Evolutionary conservation across 2,888 invertebrate genomes (phyloP), one percentile per base, ranked within the genome.

Genomic region (Drosophila ezoana): DNA sequence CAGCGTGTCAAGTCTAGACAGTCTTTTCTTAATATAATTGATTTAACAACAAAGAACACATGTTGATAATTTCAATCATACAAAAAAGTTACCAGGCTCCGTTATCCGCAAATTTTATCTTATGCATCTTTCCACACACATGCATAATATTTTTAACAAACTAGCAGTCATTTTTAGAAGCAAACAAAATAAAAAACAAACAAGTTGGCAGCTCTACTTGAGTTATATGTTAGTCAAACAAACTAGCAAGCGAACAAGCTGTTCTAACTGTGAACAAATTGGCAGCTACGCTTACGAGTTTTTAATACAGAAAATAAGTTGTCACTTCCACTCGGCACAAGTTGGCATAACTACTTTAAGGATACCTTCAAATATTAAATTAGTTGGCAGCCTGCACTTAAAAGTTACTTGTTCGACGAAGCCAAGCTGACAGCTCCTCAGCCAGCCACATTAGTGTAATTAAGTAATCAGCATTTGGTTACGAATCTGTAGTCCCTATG

Each of bases 401-500:
- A n/a, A 18, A 23, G 8, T 23, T 23, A 2, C n/a, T n/a, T 23
- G 8, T 14, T 11, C 23, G 14, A 16, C 13, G 10, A 54, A 35
- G 3, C 2, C 13, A 16, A 44, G 1, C 14, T 14, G 23, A 4
- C 13, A 32, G 20, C n/a, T 37, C 1, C 2, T 6, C 11, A 14
- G 37, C 40, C 11, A 14, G 37, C 40, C 35, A 48, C 9, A 35
- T 28, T 5, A 32, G n/a, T 37, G 11, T 23, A 53, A 65, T 64
- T 52, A 63, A 28, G 16, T 38, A 28, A 33, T 44, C 44, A 14
- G 10, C 37, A 10, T 51, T 32, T 20, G 20, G 6, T 16, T 11
- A 11, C 10, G 9, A 13, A 14, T 23, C 16, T 18, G 1, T 32
- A 23, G 14, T 23, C 66, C 28, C 32, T 45, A 14, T n/a, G 65